Evolutionary conservation across 2,113 vertebrate genomes (phyloP).

Genomic region (Bostrychus sinensis): DNA sequence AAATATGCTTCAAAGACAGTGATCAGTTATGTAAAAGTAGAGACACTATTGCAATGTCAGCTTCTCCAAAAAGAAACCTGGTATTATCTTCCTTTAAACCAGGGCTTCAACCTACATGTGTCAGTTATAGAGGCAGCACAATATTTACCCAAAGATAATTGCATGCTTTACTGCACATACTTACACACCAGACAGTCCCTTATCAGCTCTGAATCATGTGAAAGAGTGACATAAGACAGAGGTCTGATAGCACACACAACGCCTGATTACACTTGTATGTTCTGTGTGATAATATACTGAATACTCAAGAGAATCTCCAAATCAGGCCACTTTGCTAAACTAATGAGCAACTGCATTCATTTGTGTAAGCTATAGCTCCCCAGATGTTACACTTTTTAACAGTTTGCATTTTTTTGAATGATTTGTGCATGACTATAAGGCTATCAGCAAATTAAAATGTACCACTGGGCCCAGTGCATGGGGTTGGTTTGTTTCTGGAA

Average conservation of each 20-base stretch:
- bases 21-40: neutral
- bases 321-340: constrained; percentile 50
- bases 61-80: neutral
- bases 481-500: constrained; percentile 17
- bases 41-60: neutral
- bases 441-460: constrained; percentile 25
- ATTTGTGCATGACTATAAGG: constrained; percentile 15
- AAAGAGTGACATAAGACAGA: constrained; percentile 60
- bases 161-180: constrained; percentile 31
- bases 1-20: constrained; percentile 6
- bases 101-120: constrained; percentile 11
- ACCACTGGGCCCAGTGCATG: constrained; percentile 15
- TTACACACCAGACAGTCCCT: constrained; percentile 21
- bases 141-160: constrained; percentile 65
- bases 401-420: constrained; percentile 50
- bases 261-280: constrained; percentile 52
- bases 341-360: constrained; percentile 29
- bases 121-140: constrained; percentile 26
- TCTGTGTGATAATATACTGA: constrained; percentile 70
- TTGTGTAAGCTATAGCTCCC: constrained; percentile 36
- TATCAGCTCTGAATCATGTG: constrained; percentile 61
- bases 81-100: constrained; percentile 18
- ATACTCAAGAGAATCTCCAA: constrained; percentile 47
- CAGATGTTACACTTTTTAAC: constrained; percentile 42
- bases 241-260: constrained; percentile 37